phyloP scores from a whole-genome alignment of 1,140 invertebrate genomes.

The Hirudo medicinalis region DNA sequence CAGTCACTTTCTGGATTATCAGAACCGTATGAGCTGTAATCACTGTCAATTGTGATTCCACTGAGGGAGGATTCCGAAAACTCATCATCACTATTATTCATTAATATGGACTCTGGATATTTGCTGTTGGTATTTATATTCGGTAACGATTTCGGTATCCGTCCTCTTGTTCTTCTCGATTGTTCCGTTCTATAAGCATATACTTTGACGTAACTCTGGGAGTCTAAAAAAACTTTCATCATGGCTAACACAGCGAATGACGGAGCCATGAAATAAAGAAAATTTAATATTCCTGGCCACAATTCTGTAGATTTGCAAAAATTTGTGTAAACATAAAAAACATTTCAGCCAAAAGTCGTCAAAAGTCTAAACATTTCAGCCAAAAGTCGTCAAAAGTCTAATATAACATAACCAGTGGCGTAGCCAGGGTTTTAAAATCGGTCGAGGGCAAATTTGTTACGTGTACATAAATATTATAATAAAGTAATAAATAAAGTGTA shows the following conservation, averaged over 20 bases:
- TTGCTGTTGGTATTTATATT: conserved; percentile 1
- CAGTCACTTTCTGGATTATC: not conserved
- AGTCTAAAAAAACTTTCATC: conserved; percentile 3
- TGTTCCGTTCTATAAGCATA: not conserved
- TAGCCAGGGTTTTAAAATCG: no score
- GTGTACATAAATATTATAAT: no score
- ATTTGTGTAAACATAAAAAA: no score
- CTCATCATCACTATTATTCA: not conserved
- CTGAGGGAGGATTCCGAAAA: not conserved
- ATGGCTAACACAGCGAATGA: conserved; percentile 1
- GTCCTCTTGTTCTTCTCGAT: not conserved
- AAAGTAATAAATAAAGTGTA: no score
- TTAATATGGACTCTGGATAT: not conserved
- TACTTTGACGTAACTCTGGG: not conserved
- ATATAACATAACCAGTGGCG: no score
- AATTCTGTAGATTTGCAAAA: not conserved
- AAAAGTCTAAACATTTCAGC: no score
- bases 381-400: no score
- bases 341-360: no score
- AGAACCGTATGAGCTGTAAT: conserved; percentile 1
- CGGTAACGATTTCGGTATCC: conserved; percentile 3
- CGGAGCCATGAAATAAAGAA: conserved; percentile 5
- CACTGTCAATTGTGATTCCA: conserved; percentile 1
- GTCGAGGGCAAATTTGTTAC: no score
- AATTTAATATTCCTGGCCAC: conserved; percentile 5